phyloP scores from a whole-genome alignment of 2,797 vertebrate species.

The Alectoris magna region DNA sequence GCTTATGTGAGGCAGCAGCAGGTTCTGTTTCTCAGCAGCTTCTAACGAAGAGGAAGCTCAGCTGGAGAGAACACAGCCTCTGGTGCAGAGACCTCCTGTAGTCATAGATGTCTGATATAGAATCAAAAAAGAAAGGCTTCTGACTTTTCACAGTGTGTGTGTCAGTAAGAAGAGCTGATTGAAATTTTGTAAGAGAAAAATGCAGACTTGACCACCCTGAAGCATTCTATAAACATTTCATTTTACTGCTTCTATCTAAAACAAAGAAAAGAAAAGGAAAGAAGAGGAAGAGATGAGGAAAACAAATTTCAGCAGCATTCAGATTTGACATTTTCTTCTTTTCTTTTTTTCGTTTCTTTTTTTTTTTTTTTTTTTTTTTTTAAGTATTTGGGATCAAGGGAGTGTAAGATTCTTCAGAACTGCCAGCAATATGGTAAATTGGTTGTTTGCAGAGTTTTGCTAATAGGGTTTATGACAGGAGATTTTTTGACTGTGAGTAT shows the following conservation, averaged over 20 bases:
- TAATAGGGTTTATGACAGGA: background rate
- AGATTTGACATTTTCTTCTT: background rate
- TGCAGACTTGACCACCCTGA: background rate
- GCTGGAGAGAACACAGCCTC: background rate
- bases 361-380: background rate
- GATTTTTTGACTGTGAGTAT: background rate
- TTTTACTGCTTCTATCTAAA: background rate
- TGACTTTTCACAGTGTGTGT: background rate
- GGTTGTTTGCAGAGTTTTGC: background rate
- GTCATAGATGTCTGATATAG: fast-evolving
- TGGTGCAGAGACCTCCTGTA: background rate
- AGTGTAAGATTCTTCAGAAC: background rate
- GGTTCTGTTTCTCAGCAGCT: background rate
- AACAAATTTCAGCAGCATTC: background rate
- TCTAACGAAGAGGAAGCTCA: background rate
- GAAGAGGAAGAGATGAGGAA: background rate
- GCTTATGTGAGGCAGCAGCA: background rate
- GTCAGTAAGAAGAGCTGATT: background rate
- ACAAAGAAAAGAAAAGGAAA: background rate
- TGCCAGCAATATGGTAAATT: background rate
- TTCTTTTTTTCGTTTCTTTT: background rate
- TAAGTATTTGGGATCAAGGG: background rate
- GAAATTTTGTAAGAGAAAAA: background rate
- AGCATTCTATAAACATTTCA: background rate
- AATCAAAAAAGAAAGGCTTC: background rate